Base-by-base conservation (phyloP, 1,140 invertebrate species). In the Platyscapa corneri region DNA sequence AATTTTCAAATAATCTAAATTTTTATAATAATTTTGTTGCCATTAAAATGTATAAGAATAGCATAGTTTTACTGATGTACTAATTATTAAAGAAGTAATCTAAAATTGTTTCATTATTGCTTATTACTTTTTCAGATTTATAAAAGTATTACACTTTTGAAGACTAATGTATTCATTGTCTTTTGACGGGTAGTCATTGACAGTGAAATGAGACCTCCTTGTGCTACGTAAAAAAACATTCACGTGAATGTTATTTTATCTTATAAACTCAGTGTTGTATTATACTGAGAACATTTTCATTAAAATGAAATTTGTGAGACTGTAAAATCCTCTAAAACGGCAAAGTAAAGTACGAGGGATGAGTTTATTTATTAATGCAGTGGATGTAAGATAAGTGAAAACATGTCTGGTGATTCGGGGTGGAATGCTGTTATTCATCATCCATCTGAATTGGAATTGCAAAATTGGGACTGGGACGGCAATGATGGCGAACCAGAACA, bases 351-450 rank as follows among this genome's bases (percentile, higher is more conserved):
- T 49, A 14, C 46, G 46, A 85, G 83, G 83, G 30, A 85, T 85
- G 83, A 80, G 14, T 80, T 85, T 85, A 53, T 85, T 23, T 85
- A 77, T 30, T 16, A 82, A 76, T 42, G 12, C 16, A 78, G 75
- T 78, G 18, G 67, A 83, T 64, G 53, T 79, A 53, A 83, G 65
- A 79, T 86, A 86, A 86, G 75, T 39, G 0, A 74, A 83, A 86
- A 82, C 32, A 93, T 93, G 93, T 93, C 93, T 88, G 93, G 92
- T 89, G 92, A 93, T 88, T 93, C 93, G 88, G 94, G 94, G 87
- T 95, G 95, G 95, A 95, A 94, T 88, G 94, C 94, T 86, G 94
- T 95, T 88, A 94, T 95, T 88, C 95, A 95, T 90, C 94, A 94
- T 91, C 94, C 94, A 82, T 94, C 94, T 83, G 94, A 95, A 89